Conservation (phyloP, 2,888 invertebrate species). For the Acanthopleura granulata region DNA sequence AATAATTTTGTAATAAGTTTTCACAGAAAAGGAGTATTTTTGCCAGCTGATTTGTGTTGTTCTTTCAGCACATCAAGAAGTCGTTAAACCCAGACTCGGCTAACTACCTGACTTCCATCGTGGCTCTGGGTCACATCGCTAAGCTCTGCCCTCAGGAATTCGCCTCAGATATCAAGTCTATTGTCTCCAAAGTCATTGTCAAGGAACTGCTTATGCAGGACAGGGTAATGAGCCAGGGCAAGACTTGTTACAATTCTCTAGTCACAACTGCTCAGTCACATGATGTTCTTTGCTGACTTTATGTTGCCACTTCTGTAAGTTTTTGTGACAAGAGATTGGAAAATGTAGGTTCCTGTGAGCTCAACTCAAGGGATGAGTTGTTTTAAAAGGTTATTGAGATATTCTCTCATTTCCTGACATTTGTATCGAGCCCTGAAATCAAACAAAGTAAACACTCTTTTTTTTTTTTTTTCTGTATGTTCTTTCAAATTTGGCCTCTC, state of each 20-base stretch:
- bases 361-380: too few species aligned
- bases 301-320: too few species aligned
- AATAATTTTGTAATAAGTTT: neutral
- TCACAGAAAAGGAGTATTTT: neutral
- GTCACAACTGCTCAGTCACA: too few species aligned
- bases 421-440: neutral
- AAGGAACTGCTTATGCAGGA: slow-evolving; percentile 88
- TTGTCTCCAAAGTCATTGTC: slow-evolving; percentile 92
- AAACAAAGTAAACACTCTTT: neutral
- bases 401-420: neutral
- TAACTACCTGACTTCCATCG: slow-evolving; percentile 93
- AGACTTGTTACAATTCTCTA: too few species aligned
- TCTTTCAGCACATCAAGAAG: slow-evolving; percentile 63
- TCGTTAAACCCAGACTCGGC: slow-evolving; percentile 74
- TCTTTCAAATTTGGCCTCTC: too few species aligned
- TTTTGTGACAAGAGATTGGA: too few species aligned
- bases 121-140: slow-evolving; percentile 94
- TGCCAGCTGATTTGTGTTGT: neutral
- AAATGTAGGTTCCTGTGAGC: too few species aligned
- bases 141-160: slow-evolving; percentile 91
- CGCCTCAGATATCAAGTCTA: slow-evolving; percentile 90
- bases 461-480: neutral
- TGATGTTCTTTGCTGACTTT: too few species aligned
- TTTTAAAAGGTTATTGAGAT: too few species aligned
- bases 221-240: slow-evolving; percentile 56